Base-by-base conservation (phyloP, 2,888 invertebrate genomes). In the Brachyopa scutellaris region DNA sequence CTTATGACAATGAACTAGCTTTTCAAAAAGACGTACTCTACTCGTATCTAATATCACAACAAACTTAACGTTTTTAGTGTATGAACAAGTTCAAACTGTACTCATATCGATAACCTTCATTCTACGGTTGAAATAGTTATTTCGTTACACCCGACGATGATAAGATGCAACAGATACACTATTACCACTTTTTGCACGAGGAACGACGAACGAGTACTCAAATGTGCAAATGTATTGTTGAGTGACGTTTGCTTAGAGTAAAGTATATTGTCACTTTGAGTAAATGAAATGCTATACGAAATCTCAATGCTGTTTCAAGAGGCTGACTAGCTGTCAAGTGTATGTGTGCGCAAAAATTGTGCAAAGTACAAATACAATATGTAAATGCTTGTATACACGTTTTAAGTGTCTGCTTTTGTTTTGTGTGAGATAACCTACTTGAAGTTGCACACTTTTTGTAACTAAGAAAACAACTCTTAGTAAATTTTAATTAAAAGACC, bases 11-110 rank as follows among this genome's bases (percentile, higher is more conserved):
- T 82, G 82, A 82, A 82, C 82, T 66, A 70, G 45, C 61, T 40
- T 21, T 8, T n/a, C n/a, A 59, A 36, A 40, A 47, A 23, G 13
- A 31, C 47, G 19, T 15, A 15, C 64, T 64, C n/a, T n/a, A n/a
- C n/a, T n/a, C n/a, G 64, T 82, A 82, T 82, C 77, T 61, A 66
- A 82, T 82, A 77, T 77, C 82, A 77, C 51, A 82, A 82, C 80
- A 72, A 61, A 62, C 64, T 38, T 19, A 17, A 42, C 62, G 31
- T 5, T 31, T 33, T 51, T 47, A 51, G 2, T 59, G 2, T 59
- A 45, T 42, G 38, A 51, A 70, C 80, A 80, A 76, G 74, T 76
- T 74, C 80, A 80, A n/a, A 80, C 61, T 62, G 31, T 73, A 57
- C 47, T 49, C 49, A 57, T 69, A 80, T 51, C 62, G 29, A 59